phyloP scores from a whole-genome alignment of 1,140 invertebrate genomes.

The Pemphigus obesinymphae region DNA sequence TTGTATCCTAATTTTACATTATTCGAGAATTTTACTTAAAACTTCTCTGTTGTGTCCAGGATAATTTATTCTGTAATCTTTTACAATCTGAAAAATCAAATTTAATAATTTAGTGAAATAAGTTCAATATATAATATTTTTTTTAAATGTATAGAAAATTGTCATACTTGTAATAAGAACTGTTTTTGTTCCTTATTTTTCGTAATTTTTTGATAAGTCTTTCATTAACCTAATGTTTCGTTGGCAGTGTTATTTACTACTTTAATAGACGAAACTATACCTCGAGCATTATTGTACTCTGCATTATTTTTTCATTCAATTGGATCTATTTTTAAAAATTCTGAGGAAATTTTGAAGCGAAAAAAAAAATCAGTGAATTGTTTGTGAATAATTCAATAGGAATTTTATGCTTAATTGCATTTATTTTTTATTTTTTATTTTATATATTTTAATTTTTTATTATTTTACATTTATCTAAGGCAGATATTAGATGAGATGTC shows the following conservation, averaged over 20 bases:
- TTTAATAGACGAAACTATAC: neutral
- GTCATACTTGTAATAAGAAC: no score
- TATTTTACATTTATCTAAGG: slow-evolving; percentile 45
- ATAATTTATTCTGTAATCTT: neutral
- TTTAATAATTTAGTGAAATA: neutral
- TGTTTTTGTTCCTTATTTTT: no score
- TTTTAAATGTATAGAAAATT: neutral
- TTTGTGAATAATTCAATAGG: neutral
- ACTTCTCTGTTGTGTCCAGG: no score
- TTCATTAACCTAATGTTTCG: neutral
- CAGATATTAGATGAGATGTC: neutral
- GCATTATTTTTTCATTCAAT: neutral
- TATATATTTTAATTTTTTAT: no score
- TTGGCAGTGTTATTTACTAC: neutral
- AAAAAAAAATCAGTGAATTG: neutral
- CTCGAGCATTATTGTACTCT: neutral
- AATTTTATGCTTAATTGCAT: neutral
- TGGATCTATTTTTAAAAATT: no score
- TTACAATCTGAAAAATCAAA: neutral
- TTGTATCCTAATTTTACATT: no score
- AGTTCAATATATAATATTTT: neutral
- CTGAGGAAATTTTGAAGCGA: neutral
- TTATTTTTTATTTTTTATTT: no score
- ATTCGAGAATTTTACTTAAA: no score
- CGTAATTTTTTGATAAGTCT: neutral